phyloP scores from a whole-genome alignment of 2,113 vertebrate genomes.

The Phalacrocorax carbo region DNA sequence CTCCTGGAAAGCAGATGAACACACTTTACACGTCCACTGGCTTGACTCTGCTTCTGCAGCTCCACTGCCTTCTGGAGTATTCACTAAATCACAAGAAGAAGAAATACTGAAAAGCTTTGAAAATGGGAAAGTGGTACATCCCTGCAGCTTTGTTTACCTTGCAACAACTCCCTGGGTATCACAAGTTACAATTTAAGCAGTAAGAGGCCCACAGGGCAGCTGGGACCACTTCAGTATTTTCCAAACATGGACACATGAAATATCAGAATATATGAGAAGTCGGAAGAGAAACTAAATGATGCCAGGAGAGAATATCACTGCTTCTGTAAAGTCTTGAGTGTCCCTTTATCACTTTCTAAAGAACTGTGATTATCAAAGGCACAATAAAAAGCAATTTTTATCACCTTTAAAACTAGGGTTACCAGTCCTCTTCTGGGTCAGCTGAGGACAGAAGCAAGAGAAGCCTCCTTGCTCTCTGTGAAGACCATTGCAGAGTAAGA shows the following conservation, averaged over 20 bases:
- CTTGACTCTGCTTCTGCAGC: conserved; percentile 65
- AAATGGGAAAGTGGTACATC: background rate
- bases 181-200: background rate
- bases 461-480: background rate
- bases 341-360: background rate
- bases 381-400: background rate
- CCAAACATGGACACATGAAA: background rate
- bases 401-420: background rate
- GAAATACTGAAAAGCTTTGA: background rate
- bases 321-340: background rate
- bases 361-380: background rate
- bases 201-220: background rate
- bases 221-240: background rate
- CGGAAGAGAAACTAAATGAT: background rate
- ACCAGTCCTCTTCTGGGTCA: background rate
- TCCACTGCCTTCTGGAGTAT: conserved; percentile 52
- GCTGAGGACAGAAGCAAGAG: background rate
- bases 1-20: conserved; percentile 72
- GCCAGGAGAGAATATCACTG: background rate
- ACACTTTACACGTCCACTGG: conserved; percentile 80
- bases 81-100: conserved; percentile 34
- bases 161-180: background rate
- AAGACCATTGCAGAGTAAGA: background rate
- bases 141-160: background rate
- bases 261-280: background rate